Evolutionary conservation across 2,888 invertebrate species (phyloP), one percentile per base, ranked within the genome.

Genomic region (Alviniconcha strummeri): DNA sequence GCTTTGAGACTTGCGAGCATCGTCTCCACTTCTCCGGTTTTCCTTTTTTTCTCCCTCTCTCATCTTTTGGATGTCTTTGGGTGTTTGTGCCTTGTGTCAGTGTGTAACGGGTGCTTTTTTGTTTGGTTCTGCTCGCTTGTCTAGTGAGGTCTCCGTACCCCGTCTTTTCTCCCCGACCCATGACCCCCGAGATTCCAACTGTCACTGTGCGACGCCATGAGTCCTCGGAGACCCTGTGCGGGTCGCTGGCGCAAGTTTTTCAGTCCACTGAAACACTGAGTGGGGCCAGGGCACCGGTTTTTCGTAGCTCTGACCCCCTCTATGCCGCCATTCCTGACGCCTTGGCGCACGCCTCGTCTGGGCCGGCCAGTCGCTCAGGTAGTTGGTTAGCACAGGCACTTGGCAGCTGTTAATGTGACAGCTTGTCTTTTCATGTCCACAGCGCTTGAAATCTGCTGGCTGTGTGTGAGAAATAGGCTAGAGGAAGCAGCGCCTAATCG

Each of bases 301-400:
- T 56, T 82, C 84, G 84, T 55, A 71, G 78, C 89, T 85, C 89
- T 84, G 91, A 91, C 81, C 90, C 90, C 55, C 87, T 89, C 54
- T 91, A 91, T 85, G 90, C 90, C 82, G 89, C 91, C 80, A 91
- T 91, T 80, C 88, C 90, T 74, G 89, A 90, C 82, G 89, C 89
- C 82, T 69, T 84, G 11, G 77, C 82, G 11, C 84, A 81, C 6
- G 81, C 83, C n/a, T 36, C 57, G 36, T 56, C 52, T 54, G 57
- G 36, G 36, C n/a, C 57, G 55, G 78, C 78, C 64, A 78, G 64
- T 56, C 11, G 55, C 80, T n/a, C 80, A 80, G 80, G 80, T 80
- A 80, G 80, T 67, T 19, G 60, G 36, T 52, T 36, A 36, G 36
- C 36, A 36, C 36, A 36, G 36, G 36, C 36, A 36, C 36, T 36